A percentile compares a stretch with the other conserved stretches of the same genome.
phyloP scores from a whole-genome alignment of 1,140 invertebrate species.

The Pararge aegeria region DNA sequence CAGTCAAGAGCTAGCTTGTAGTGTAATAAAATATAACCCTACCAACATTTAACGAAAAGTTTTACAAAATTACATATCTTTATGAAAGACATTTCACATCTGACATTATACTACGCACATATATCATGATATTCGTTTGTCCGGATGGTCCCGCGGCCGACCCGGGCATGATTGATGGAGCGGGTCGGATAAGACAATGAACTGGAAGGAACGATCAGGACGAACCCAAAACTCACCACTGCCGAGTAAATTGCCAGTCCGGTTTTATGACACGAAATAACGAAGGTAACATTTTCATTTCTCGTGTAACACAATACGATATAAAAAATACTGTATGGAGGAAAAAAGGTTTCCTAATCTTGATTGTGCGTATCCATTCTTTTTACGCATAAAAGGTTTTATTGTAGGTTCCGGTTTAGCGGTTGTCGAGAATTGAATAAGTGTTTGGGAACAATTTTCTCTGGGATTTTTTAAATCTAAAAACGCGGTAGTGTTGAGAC shows the following conservation, averaged over 20 bases:
- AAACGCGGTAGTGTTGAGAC: too few relatives aligned
- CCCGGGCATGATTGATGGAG: conserved; percentile 49
- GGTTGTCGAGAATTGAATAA: not conserved
- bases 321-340: conserved; percentile 23
- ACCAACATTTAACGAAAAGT: conserved; percentile 15
- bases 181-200: conserved; percentile 55
- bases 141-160: conserved; percentile 21
- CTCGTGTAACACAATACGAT: conserved; percentile 18
- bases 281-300: conserved; percentile 27
- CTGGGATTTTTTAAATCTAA: too few relatives aligned
- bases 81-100: too few relatives aligned
- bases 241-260: not conserved
- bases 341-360: conserved; percentile 22
- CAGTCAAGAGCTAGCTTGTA: too few relatives aligned
- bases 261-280: conserved; percentile 28
- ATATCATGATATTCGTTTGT: conserved; percentile 23
- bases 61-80: too few relatives aligned
- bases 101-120: not conserved
- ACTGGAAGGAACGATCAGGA: conserved; percentile 49
- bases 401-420: not conserved
- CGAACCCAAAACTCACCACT: conserved; percentile 4
- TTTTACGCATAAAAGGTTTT: conserved; percentile 22
- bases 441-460: too few relatives aligned
- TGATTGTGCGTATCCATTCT: conserved; percentile 3
- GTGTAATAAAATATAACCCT: too few relatives aligned